Percentiles rank a stretch among this genome's conserved stretches.
Evolutionary conservation across 2,888 invertebrate species (phyloP).

Genomic region (Argyra leucocephala): DNA sequence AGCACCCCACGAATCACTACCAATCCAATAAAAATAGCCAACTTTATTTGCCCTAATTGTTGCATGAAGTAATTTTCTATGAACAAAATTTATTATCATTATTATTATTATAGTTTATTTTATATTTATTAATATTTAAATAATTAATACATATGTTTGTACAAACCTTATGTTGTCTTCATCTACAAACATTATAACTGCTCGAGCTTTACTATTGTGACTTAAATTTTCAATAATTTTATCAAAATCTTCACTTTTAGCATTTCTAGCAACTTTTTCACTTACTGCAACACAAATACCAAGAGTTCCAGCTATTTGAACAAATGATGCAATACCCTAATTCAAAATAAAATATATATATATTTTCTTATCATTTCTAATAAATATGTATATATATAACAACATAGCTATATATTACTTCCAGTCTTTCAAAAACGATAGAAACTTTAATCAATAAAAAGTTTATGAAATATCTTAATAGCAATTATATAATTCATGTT

Average conservation of each 20-base stretch:
- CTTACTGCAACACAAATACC: constrained; percentile 49
- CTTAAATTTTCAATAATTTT: constrained; percentile 50
- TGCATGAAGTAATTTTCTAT: constrained; percentile 45
- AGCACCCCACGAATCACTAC: constrained; percentile 64
- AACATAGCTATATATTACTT: too few species aligned
- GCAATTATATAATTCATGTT: too few species aligned
- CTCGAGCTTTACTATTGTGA: constrained; percentile 52
- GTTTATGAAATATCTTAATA: too few species aligned
- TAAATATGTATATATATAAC: too few species aligned
- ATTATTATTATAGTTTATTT: too few species aligned
- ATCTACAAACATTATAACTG: constrained; percentile 61
- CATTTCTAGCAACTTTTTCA: constrained; percentile 51
- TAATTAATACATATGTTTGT: too few species aligned
- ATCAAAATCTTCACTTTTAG: constrained; percentile 50
- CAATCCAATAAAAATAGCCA: constrained; percentile 57
- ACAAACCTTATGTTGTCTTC: constrained; percentile 56
- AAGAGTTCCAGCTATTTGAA: constrained; percentile 43
- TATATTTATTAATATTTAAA: too few species aligned
- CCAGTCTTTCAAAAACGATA: too few species aligned
- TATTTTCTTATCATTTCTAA: too few species aligned
- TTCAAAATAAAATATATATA: background rate
- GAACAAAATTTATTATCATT: background rate
- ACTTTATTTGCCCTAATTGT: constrained; percentile 50
- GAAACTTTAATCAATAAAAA: too few species aligned
- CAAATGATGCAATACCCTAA: constrained; percentile 53